Base-by-base conservation (phyloP, 1,140 invertebrate species). In the Drosophila serrata region DNA sequence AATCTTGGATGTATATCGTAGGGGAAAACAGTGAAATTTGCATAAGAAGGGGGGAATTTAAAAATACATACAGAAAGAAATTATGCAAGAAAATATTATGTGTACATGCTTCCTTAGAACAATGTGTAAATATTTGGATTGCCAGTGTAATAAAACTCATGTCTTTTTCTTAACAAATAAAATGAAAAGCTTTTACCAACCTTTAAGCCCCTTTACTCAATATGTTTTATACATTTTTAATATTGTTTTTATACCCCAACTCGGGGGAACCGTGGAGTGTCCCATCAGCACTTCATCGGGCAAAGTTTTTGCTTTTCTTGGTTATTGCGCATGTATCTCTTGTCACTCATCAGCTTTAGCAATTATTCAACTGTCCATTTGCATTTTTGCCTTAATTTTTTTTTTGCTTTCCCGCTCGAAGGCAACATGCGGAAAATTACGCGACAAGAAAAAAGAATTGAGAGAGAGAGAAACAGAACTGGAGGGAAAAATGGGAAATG, bases 341-440 rank as follows among this genome's bases (percentile, higher is more conserved):
- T 69, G 55, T 69, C 64, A 74, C 72, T 79, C 53, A 56, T 77
- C 72, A 74, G 69, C 57, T 74, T 46, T 79, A 88, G 77, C 69
- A 90, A 90, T 88, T 90, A 81, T 84, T 90, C 43, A 85, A 75
- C 73, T 84, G 80, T 81, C 69, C 85, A 76, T 90, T 88, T 81
- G 73, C 84, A 82, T 80, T 58, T 58, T 70, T 73, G 40, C 12
- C 42, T 24, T 51, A 40, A 15, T 33, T 58, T 48, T 45, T 48
- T 63, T 49, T 45, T 65, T 63, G 45, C 22, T 39, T 39, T 7
- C 3, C 49, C 45, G 63, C 73, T 75, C 69, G 76, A 80, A 90
- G 22, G 77, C 85, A 90, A 84, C 77, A 85, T 85, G 85, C 85
- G 85, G 85, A 88, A 88, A 90, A 88, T 88, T 88, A 90, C 77